Conservation (phyloP, 2,113 vertebrate genomes). For the Atherinomorus stipes region DNA sequence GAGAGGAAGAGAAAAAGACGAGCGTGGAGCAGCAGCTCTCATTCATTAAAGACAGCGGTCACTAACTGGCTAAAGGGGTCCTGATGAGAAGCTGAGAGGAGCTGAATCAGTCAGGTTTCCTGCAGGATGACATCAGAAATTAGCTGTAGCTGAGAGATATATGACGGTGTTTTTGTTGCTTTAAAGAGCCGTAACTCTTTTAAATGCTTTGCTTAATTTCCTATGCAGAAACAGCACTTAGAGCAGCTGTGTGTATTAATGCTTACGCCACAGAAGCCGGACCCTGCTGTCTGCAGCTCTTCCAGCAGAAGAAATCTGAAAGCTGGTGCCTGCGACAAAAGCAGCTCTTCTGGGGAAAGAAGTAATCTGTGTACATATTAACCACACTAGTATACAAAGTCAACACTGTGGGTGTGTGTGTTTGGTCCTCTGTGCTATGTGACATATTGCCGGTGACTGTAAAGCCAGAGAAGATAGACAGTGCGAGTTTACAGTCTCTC, state of each 20-base stretch:
- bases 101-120: conserved; percentile 37
- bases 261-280: conserved; percentile 28
- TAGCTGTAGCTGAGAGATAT: background rate
- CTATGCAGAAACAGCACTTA: background rate
- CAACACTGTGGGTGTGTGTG: conserved; percentile 24
- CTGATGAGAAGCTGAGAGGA: conserved; percentile 39
- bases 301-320: conserved; percentile 26
- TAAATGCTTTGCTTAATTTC: conserved; percentile 23
- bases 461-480: conserved; percentile 17
- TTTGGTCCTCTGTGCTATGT: conserved; percentile 31
- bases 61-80: conserved; percentile 42
- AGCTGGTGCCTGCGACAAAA: conserved; percentile 17
- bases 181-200: conserved; percentile 7
- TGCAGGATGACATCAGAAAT: conserved; percentile 17
- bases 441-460: conserved; percentile 36
- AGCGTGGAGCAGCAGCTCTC: conserved; percentile 30
- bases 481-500: conserved; percentile 7
- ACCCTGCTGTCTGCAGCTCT: conserved; percentile 33
- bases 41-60: conserved; percentile 46
- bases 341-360: conserved; percentile 34
- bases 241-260: conserved; percentile 19
- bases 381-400: conserved; percentile 41
- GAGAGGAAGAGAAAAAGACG: conserved; percentile 5
- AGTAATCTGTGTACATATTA: conserved; percentile 50
- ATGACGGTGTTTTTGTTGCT: conserved; percentile 12